A percentile compares a stretch with the other conserved stretches of the same genome.
Evolutionary conservation across 2,888 invertebrate species (phyloP).

Genomic region (Rhagophthalmus giganteus): DNA sequence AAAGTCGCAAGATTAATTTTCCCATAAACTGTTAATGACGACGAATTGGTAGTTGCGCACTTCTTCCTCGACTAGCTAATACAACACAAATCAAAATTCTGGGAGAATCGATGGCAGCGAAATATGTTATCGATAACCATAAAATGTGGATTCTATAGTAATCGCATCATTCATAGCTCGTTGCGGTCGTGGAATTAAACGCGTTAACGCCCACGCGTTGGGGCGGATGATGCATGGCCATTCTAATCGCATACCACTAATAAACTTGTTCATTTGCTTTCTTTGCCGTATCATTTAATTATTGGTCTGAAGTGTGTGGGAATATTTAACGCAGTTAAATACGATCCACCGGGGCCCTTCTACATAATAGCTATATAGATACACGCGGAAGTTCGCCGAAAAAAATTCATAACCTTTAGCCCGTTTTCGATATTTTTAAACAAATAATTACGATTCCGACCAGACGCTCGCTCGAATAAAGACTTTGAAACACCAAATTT

Average conservation of each 20-base stretch:
- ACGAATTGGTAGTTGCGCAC: no score
- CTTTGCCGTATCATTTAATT: slow-evolving; percentile 22
- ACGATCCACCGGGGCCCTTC: background rate
- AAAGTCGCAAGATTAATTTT: background rate
- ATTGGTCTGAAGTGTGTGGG: slow-evolving; percentile 12
- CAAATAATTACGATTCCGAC: no score
- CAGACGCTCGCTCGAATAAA: no score
- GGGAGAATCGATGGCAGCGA: background rate
- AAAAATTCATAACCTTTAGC: no score
- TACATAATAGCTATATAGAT: background rate
- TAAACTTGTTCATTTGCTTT: slow-evolving; percentile 21
- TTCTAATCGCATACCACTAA: slow-evolving; percentile 21
- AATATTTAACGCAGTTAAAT: slow-evolving; percentile 11
- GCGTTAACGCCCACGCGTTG: slow-evolving; percentile 22
- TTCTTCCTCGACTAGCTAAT: background rate
- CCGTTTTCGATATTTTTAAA: no score
- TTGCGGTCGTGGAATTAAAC: slow-evolving; percentile 19
- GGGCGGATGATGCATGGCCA: slow-evolving; percentile 22
- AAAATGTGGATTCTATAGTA: slow-evolving; percentile 16
- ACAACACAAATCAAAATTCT: background rate
- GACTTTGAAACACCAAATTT: no score
- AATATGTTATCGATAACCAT: slow-evolving; percentile 9
- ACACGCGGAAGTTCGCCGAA: slow-evolving; percentile 1
- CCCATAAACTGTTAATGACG: no score
- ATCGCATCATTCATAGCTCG: slow-evolving; percentile 17